Percentiles rank a stretch among this genome's conserved stretches.
These are phyloP conservation scores for Coelinius sp. DNA, from an alignment of 2,888 invertebrate genomes.

Conservation along the genomic window DNA sequence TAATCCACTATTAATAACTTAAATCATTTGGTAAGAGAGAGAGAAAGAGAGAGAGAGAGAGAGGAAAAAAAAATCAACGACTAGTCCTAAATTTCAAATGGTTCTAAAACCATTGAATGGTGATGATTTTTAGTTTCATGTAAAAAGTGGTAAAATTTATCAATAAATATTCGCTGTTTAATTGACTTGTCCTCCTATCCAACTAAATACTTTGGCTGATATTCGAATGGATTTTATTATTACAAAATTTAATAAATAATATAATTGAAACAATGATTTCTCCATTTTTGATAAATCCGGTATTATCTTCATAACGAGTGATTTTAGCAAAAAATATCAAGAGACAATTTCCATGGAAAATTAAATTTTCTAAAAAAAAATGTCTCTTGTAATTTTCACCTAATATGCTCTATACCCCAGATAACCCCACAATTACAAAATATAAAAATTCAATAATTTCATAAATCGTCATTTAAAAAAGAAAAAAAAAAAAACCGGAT, in stretches of 20 bases:
- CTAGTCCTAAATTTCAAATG: slow-evolving; percentile 8
- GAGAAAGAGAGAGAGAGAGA: too few species aligned
- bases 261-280: background rate
- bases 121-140: slow-evolving; percentile 3
- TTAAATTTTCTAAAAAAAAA: too few species aligned
- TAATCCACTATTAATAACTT: background rate
- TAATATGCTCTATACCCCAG: too few species aligned
- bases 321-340: too few species aligned
- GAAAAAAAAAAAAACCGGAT: too few species aligned
- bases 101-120: background rate
- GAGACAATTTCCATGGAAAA: too few species aligned
- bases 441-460: too few species aligned
- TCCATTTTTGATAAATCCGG: too few species aligned
- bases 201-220: slow-evolving; percentile 17
- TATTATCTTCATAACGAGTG: too few species aligned
- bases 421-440: too few species aligned
- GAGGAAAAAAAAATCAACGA: slow-evolving; percentile 4
- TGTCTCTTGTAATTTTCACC: too few species aligned
- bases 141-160: slow-evolving; percentile 18
- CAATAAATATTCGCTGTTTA: slow-evolving; percentile 22
- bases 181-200: slow-evolving; percentile 28
- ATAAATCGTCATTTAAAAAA: background rate
- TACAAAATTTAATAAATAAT: background rate
- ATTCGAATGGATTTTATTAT: background rate
- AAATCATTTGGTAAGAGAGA: background rate